Evolutionary conservation across 1,140 invertebrate species (phyloP).

Genomic region (Heliconius congener): DNA sequence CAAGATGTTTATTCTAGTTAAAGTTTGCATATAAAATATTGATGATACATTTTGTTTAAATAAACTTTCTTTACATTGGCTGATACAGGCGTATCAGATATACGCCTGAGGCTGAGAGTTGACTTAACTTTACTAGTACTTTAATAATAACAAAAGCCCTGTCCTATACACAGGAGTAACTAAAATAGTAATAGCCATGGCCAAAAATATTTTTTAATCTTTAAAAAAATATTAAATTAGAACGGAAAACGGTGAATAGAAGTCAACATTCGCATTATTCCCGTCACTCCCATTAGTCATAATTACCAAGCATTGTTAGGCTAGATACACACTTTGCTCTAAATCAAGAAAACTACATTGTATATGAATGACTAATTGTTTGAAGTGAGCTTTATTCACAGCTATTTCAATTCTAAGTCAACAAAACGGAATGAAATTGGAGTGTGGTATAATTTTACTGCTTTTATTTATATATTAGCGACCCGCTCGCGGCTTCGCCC

Average conservation of each 20-base stretch:
- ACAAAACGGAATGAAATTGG: neutral
- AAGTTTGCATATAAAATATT: no score
- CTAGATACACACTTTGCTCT: neutral
- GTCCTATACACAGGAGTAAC: no score
- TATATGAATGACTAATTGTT: constrained; percentile 9
- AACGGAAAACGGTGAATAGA: neutral
- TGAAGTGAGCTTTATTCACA: neutral
- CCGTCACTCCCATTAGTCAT: constrained; percentile 1
- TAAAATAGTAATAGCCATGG: neutral
- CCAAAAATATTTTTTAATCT: neutral
- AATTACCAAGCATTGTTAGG: constrained; percentile 3
- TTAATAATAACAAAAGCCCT: no score
- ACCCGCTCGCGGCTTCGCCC: neutral
- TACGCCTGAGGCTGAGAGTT: no score
- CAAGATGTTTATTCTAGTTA: neutral
- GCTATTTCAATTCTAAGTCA: constrained; percentile 19
- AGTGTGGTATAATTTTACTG: neutral
- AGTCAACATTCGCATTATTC: neutral
- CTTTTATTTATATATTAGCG: neutral
- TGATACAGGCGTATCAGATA: no score
- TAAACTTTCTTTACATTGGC: no score
- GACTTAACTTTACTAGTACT: no score
- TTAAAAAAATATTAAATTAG: neutral
- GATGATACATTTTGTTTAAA: no score
- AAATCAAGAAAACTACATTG: neutral